These are phyloP conservation scores for Scelioninae gen. 2 DNA, from an alignment of 2,888 invertebrate genomes.

Conservation along the genomic window DNA sequence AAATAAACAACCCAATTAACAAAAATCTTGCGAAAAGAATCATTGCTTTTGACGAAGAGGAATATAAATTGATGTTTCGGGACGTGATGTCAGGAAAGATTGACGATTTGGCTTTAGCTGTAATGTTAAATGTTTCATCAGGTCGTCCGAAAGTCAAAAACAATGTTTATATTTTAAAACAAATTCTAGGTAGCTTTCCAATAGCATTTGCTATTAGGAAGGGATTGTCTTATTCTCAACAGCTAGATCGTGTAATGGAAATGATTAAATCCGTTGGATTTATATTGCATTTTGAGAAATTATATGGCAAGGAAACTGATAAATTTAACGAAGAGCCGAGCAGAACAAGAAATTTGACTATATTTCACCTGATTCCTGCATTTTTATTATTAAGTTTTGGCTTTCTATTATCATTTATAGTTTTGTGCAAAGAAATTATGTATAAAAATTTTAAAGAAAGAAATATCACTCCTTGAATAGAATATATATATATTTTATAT, in stretches of 20 bases:
- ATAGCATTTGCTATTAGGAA: constrained; percentile 65
- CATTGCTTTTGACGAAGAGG: constrained; percentile 51
- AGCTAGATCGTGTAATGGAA: constrained; percentile 61
- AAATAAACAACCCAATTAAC: neutral
- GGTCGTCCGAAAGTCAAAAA: constrained; percentile 39
- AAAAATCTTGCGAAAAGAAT: constrained; percentile 54
- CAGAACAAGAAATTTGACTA: neutral
- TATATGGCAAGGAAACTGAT: neutral
- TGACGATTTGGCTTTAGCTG: constrained; percentile 62
- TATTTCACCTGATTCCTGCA: constrained; percentile 35
- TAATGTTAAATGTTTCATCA: constrained; percentile 64
- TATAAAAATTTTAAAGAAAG: too few species aligned
- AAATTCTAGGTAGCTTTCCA: constrained; percentile 64
- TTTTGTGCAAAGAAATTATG: constrained; percentile 9
- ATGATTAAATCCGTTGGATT: constrained; percentile 62
- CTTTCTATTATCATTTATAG: neutral
- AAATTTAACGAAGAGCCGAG: neutral
- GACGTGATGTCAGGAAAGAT: constrained; percentile 61
- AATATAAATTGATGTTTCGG: constrained; percentile 53
- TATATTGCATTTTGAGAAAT: constrained; percentile 50
- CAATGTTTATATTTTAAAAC: constrained; percentile 62
- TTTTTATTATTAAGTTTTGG: constrained; percentile 15
- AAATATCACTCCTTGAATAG: too few species aligned
- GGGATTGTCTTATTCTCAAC: constrained; percentile 63
- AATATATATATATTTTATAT: too few species aligned